A percentile compares a stretch with the other conserved stretches of the same genome.
Evolutionary conservation across 2,113 vertebrate genomes (phyloP).

Genomic region (Archocentrus centrarchus): DNA sequence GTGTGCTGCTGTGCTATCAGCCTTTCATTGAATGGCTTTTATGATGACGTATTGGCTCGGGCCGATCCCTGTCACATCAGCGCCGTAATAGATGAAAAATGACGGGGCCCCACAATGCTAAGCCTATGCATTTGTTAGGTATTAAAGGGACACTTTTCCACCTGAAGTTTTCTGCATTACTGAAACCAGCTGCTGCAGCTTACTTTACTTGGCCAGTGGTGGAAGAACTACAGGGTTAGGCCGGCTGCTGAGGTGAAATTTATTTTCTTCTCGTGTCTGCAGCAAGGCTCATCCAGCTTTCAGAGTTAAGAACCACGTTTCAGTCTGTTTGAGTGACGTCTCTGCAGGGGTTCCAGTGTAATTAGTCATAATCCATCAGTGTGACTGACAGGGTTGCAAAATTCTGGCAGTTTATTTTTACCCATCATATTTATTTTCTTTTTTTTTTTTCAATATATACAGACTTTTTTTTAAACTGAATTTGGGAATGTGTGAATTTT

Average conservation of each 20-base stretch:
- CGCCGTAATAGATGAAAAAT: slow-evolving; percentile 48
- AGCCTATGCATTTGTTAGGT: slow-evolving; percentile 12
- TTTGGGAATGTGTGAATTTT: not conserved
- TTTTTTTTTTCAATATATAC: slow-evolving; percentile 34
- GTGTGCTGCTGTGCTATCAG: slow-evolving; percentile 51
- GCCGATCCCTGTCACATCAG: slow-evolving; percentile 52
- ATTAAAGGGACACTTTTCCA: slow-evolving; percentile 18
- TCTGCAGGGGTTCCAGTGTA: slow-evolving; percentile 48
- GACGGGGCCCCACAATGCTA: not conserved
- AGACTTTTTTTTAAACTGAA: not conserved
- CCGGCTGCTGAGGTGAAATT: slow-evolving; percentile 10
- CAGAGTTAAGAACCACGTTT: slow-evolving; percentile 30
- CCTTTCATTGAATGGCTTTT: slow-evolving; percentile 55
- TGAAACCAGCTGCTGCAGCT: slow-evolving; percentile 7
- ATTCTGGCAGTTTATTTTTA: slow-evolving; percentile 37
- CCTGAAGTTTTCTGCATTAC: slow-evolving; percentile 8
- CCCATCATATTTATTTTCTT: slow-evolving; percentile 37
- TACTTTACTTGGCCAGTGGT: not conserved
- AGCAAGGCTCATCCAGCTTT: slow-evolving; percentile 28
- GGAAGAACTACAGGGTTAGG: not conserved
- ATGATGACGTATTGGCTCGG: slow-evolving; percentile 59
- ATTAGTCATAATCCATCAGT: slow-evolving; percentile 68
- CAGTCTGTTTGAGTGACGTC: slow-evolving; percentile 43
- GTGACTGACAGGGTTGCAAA: slow-evolving; percentile 44
- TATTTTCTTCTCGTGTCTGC: slow-evolving; percentile 35